Conservation (phyloP, 1,140 invertebrate species). For the Oedothorax gibbosus region DNA sequence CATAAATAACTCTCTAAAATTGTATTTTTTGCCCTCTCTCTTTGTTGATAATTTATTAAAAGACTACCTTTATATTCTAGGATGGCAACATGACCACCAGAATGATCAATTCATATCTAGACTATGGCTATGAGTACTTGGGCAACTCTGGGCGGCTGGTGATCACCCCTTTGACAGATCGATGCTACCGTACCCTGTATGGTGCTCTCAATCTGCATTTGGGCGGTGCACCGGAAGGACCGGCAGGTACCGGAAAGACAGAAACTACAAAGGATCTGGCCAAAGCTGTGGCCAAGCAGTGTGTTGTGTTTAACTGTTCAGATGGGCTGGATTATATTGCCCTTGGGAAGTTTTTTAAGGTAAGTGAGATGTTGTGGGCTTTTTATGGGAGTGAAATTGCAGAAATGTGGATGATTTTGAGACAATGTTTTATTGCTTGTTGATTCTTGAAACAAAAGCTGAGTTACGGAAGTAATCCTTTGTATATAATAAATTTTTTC, state of each 20-base stretch:
- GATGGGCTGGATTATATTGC: slow-evolving; percentile 90
- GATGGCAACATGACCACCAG: slow-evolving; percentile 79
- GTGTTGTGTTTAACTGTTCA: slow-evolving; percentile 97
- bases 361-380: slow-evolving; percentile 54
- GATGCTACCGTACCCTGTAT: slow-evolving; percentile 91
- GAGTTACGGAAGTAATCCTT: too few species aligned
- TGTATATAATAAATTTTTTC: too few species aligned
- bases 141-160: slow-evolving; percentile 89
- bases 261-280: slow-evolving; percentile 97
- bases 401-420: too few species aligned
- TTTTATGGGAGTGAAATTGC: too few species aligned
- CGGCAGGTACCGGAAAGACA: slow-evolving; percentile 94
- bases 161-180: slow-evolving; percentile 88
- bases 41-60: too few species aligned
- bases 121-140: slow-evolving; percentile 95
- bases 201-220: slow-evolving; percentile 85
- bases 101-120: slow-evolving; percentile 92
- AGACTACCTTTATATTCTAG: slow-evolving; percentile 67
- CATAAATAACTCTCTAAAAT: background rate
- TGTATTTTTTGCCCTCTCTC: background rate
- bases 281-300: slow-evolving; percentile 95
- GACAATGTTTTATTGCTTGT: too few species aligned
- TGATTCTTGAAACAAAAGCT: too few species aligned
- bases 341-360: slow-evolving; percentile 95
- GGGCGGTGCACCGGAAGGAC: slow-evolving; percentile 90